These are phyloP conservation scores for Bovichtus variegatus DNA, from an alignment of 2,797 vertebrate species.

Conservation along the genomic window DNA sequence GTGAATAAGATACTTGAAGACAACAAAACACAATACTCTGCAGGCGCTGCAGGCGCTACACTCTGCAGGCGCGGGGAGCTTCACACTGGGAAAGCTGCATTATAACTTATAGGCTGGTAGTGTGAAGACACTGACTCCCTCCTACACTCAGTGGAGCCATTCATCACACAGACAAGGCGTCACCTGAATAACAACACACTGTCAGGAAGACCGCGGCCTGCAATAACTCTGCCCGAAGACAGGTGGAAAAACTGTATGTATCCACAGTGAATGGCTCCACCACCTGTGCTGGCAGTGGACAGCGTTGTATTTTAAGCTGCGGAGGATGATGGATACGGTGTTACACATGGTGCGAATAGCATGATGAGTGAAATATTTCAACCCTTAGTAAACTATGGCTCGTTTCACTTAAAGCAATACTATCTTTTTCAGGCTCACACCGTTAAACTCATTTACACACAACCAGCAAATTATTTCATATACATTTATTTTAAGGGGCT, in stretches of 20 bases:
- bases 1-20: neutral
- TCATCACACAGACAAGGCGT: conserved; percentile 46
- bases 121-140: conserved; percentile 2
- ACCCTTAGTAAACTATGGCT: neutral
- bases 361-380: neutral
- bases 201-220: conserved; percentile 3
- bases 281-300: conserved; percentile 32
- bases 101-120: conserved; percentile 13
- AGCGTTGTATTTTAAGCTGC: neutral
- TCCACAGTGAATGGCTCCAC: conserved; percentile 27
- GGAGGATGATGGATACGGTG: conserved; percentile 11
- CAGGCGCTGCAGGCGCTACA: too few species aligned
- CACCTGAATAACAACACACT: conserved; percentile 30
- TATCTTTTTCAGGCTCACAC: neutral
- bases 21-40: neutral
- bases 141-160: conserved; percentile 33
- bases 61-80: neutral
- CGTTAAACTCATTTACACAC: neutral
- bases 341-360: neutral
- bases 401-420: neutral
- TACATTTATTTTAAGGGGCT: too few species aligned
- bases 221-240: conserved; percentile 44
- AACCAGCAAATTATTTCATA: too few species aligned
- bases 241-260: conserved; percentile 34
- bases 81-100: neutral